Evolutionary conservation across 2,797 vertebrate species (phyloP).

Genomic region (Channa striata): DNA sequence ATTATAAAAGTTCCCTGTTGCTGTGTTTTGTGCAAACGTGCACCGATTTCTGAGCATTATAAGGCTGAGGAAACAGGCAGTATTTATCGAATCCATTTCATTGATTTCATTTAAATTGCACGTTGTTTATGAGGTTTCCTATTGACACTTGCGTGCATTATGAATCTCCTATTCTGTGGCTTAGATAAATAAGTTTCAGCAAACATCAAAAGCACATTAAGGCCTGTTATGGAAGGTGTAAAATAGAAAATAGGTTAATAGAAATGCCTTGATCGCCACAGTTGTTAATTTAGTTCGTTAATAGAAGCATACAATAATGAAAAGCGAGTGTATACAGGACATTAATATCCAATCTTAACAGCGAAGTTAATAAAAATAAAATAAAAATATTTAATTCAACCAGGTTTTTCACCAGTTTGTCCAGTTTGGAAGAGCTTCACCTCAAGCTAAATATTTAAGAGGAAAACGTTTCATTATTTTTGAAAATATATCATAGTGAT

Average conservation of each 20-base stretch:
- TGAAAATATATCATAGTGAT: slow-evolving; percentile 4
- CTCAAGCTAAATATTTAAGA: slow-evolving; percentile 4
- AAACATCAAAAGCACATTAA: slow-evolving; percentile 52
- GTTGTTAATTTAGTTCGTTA: slow-evolving; percentile 50
- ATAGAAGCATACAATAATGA: not conserved
- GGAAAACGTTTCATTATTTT: slow-evolving; percentile 6
- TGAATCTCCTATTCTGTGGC: slow-evolving; percentile 33
- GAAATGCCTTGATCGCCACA: slow-evolving; percentile 6
- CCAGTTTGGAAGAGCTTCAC: not conserved
- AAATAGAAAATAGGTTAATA: slow-evolving; percentile 21
- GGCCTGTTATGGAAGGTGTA: slow-evolving; percentile 52
- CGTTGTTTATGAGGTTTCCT: slow-evolving; percentile 50
- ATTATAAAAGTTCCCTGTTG: slow-evolving; percentile 47
- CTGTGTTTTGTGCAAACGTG: slow-evolving; percentile 43
- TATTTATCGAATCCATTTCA: slow-evolving; percentile 67
- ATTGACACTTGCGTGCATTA: slow-evolving; percentile 53
- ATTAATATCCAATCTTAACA: slow-evolving; percentile 6
- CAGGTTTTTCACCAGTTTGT: slow-evolving; percentile 15
- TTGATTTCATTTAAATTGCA: slow-evolving; percentile 69
- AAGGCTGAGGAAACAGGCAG: slow-evolving; percentile 50
- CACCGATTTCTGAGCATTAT: slow-evolving; percentile 40
- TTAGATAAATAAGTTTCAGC: slow-evolving; percentile 16
- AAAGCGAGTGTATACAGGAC: not conserved
- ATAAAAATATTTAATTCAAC: slow-evolving; percentile 11
- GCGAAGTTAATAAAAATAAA: slow-evolving; percentile 18